phyloP scores from a whole-genome alignment of 2,888 invertebrate species.

The Clepsis dumicolana region DNA sequence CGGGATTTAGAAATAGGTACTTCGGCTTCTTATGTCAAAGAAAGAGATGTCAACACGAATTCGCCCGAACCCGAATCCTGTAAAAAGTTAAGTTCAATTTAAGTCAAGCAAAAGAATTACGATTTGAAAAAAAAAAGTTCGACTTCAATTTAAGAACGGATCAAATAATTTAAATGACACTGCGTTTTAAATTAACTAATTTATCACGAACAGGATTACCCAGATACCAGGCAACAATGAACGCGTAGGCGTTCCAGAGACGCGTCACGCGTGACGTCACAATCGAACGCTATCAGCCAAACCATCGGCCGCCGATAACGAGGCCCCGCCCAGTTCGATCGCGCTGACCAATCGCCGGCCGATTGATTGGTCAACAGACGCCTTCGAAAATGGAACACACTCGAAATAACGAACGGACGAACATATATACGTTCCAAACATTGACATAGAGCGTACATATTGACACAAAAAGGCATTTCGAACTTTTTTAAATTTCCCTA shows the following conservation, averaged over 20 bases:
- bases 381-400: constrained; percentile 52
- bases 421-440: constrained; percentile 19
- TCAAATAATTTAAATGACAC: constrained; percentile 13
- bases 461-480: constrained; percentile 55
- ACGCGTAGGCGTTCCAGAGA: constrained; percentile 35
- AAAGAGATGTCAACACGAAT: too few species aligned
- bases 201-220: constrained; percentile 19
- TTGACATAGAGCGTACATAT: constrained; percentile 47
- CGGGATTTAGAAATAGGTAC: too few species aligned
- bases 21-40: too few species aligned
- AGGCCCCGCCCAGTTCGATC: constrained; percentile 70
- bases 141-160: constrained; percentile 1
- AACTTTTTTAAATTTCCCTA: constrained; percentile 52
- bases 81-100: background rate
- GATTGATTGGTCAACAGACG: constrained; percentile 77
- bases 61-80: too few species aligned
- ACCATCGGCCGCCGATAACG: constrained; percentile 65
- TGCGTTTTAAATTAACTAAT: constrained; percentile 25
- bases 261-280: constrained; percentile 40
- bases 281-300: constrained; percentile 64
- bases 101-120: background rate
- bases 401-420: constrained; percentile 39
- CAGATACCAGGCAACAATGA: constrained; percentile 41
- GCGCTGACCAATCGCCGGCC: constrained; percentile 75
- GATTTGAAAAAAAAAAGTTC: background rate